Evolutionary conservation across 2,888 invertebrate genomes (phyloP).

Genomic region (Meandrusa payeni): DNA sequence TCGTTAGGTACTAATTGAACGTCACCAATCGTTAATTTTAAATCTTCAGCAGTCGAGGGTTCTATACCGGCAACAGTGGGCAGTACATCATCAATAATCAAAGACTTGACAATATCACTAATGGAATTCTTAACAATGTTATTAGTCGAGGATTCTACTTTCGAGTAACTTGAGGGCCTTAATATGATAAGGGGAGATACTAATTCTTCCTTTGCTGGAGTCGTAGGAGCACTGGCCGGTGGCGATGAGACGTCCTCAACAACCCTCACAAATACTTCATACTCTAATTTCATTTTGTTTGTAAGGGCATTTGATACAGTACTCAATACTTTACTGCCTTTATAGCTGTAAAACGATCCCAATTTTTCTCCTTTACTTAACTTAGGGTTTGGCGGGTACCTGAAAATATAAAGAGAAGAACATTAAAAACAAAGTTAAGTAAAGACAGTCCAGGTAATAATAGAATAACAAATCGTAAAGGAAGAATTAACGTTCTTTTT

Average conservation of each 20-base stretch:
- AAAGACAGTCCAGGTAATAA: too few relatives aligned
- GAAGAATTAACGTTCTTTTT: too few relatives aligned
- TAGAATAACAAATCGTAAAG: too few relatives aligned
- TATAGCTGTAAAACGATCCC: constrained; percentile 64
- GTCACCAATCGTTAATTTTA: constrained; percentile 15
- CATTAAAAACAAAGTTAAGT: too few relatives aligned
- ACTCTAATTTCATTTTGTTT: constrained; percentile 62
- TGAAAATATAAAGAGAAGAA: constrained; percentile 39
- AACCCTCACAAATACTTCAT: constrained; percentile 66
- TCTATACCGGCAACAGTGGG: constrained; percentile 14
- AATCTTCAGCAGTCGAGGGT: constrained; percentile 8
- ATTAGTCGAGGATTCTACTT: constrained; percentile 10
- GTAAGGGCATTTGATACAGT: constrained; percentile 46
- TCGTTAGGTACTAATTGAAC: constrained; percentile 19
- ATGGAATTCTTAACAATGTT: constrained; percentile 16
- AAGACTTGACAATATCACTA: constrained; percentile 19
- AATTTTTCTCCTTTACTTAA: constrained; percentile 52
- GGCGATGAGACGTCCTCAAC: constrained; percentile 44
- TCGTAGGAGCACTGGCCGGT: constrained; percentile 17
- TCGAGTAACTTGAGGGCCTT: constrained; percentile 11
- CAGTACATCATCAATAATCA: constrained; percentile 21
- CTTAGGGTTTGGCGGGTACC: constrained; percentile 55
- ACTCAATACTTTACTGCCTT: constrained; percentile 57
- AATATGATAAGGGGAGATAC: constrained; percentile 17
- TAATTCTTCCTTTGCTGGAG: constrained; percentile 9